Evolutionary conservation across 2,888 invertebrate genomes (phyloP).

Genomic region (Aspidapion aeneum): DNA sequence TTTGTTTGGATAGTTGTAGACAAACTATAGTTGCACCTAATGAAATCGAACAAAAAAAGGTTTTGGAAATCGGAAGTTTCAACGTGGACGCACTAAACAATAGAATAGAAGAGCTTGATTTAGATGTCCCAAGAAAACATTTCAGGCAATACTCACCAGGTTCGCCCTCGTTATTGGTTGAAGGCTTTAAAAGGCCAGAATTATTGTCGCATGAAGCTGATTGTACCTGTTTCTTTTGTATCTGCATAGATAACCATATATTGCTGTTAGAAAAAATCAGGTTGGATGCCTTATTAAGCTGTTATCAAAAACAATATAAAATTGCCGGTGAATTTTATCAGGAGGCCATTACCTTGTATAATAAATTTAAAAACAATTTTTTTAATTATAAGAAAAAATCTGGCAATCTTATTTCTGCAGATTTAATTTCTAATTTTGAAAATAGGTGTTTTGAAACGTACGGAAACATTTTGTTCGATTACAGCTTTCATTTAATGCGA

Average conservation of each 20-base stretch:
- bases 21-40: not conserved
- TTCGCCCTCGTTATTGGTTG: conserved; percentile 29
- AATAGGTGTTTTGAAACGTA: conserved; percentile 25
- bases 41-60: not conserved
- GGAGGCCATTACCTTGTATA: conserved; percentile 28
- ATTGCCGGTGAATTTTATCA: conserved; percentile 26
- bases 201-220: conserved; percentile 29
- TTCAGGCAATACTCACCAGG: conserved; percentile 24
- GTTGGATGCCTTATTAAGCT: conserved; percentile 32
- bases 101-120: conserved; percentile 23
- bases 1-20: conserved; percentile 25
- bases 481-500: conserved; percentile 28
- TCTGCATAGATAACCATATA: conserved; percentile 34
- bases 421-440: conserved; percentile 24
- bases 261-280: conserved; percentile 29
- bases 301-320: conserved; percentile 23
- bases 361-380: conserved; percentile 23
- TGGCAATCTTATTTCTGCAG: conserved; percentile 13
- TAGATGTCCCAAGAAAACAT: conserved; percentile 25
- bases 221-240: conserved; percentile 37
- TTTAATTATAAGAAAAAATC: conserved; percentile 15
- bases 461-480: conserved; percentile 29
- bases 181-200: conserved; percentile 29
- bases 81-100: conserved; percentile 15
- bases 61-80: not conserved